These are phyloP conservation scores for Chanos chanos DNA, from an alignment of 2,797 vertebrate genomes.

Conservation along the genomic window DNA sequence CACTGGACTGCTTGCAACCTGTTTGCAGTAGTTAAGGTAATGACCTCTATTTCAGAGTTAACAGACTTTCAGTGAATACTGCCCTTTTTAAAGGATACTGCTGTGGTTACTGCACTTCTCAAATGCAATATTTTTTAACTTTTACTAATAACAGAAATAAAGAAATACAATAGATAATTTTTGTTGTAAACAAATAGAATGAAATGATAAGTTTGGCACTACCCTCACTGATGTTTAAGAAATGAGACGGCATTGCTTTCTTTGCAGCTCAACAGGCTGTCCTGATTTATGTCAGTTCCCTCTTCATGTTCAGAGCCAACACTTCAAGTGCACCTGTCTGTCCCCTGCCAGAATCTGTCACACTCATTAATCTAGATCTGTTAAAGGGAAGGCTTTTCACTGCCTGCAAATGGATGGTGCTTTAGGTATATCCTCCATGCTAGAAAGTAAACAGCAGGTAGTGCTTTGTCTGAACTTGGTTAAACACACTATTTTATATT, in stretches of 20 bases:
- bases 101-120: too few relatives aligned
- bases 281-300: constrained; percentile 58
- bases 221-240: constrained; percentile 55
- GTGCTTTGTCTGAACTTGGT: too few relatives aligned
- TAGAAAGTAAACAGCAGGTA: constrained; percentile 39
- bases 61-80: too few relatives aligned
- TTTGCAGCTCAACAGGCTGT: constrained; percentile 45
- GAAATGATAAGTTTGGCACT: neutral
- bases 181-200: too few relatives aligned
- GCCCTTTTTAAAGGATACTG: too few relatives aligned
- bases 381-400: constrained; percentile 37
- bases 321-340: constrained; percentile 39
- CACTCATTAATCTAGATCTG: constrained; percentile 38
- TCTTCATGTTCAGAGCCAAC: constrained; percentile 47
- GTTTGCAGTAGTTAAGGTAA: too few relatives aligned
- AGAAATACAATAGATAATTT: too few relatives aligned
- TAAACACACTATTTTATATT: too few relatives aligned
- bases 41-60: too few relatives aligned
- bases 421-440: constrained; percentile 36
- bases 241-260: constrained; percentile 27
- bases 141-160: too few relatives aligned
- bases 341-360: constrained; percentile 31
- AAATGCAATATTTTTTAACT: too few relatives aligned
- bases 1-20: too few relatives aligned
- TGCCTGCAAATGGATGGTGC: constrained; percentile 38